phyloP scores from a whole-genome alignment of 2,797 vertebrate species.

The Staurois parvus region DNA sequence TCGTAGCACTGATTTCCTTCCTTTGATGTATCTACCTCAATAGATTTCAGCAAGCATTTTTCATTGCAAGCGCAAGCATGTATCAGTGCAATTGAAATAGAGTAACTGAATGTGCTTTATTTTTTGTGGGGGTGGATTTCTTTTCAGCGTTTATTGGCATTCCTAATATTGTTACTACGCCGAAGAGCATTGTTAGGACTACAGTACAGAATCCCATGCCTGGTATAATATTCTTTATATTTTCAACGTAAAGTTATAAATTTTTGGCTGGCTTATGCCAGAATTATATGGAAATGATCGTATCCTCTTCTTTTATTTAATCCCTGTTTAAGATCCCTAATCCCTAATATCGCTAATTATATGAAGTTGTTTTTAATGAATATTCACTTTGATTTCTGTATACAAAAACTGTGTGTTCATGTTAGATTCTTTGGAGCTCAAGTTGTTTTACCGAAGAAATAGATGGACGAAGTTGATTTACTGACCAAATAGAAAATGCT shows the following conservation, averaged over 20 bases:
- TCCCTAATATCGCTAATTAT: no score
- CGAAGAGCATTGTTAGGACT: slow-evolving; percentile 30
- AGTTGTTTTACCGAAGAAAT: no score
- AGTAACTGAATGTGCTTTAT: slow-evolving; percentile 21
- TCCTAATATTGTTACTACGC: slow-evolving; percentile 31
- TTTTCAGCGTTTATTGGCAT: slow-evolving; percentile 55
- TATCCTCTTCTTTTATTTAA: no score
- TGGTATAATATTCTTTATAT: slow-evolving; percentile 54
- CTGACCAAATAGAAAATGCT: no score
- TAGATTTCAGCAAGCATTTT: neutral
- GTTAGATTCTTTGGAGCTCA: no score
- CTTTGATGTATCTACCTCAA: slow-evolving; percentile 33
- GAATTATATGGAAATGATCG: no score
- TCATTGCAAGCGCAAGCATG: slow-evolving; percentile 22
- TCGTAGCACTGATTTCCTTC: neutral
- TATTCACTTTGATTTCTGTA: no score
- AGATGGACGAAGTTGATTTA: no score
- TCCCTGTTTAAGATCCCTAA: no score
- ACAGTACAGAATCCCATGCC: slow-evolving; percentile 43
- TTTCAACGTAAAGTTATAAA: neutral
- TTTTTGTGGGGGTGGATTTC: slow-evolving; percentile 11
- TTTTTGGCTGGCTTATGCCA: no score
- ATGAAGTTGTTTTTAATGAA: no score
- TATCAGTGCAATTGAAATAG: neutral
- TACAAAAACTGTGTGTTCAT: no score